Evolutionary conservation across 2,888 invertebrate genomes (phyloP).

Genomic region (Emmelina monodactyla): DNA sequence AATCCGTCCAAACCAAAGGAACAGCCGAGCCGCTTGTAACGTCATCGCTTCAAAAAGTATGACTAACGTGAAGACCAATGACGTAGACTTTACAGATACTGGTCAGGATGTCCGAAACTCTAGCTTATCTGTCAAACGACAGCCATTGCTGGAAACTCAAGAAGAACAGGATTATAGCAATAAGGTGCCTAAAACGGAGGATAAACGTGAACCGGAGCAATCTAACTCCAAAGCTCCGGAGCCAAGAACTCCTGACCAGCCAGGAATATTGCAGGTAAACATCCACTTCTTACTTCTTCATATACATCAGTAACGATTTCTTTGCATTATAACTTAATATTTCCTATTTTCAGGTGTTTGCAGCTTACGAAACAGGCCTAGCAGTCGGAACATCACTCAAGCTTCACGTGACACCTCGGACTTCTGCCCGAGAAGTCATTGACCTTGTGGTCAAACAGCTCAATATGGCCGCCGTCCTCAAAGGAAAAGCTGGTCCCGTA

Average conservation of each 20-base stretch:
- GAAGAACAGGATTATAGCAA: slow-evolving; percentile 56
- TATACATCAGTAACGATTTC: no score
- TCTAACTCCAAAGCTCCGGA: slow-evolving; percentile 26
- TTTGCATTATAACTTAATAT: no score
- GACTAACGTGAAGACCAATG: slow-evolving; percentile 67
- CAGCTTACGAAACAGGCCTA: slow-evolving; percentile 95
- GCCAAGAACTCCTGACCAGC: slow-evolving; percentile 37
- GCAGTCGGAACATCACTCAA: slow-evolving; percentile 93
- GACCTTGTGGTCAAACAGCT: slow-evolving; percentile 95
- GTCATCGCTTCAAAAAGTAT: slow-evolving; percentile 69
- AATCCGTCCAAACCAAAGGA: slow-evolving; percentile 57
- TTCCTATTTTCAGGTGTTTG: slow-evolving; percentile 79
- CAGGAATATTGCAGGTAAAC: slow-evolving; percentile 72
- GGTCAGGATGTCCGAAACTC: slow-evolving; percentile 42
- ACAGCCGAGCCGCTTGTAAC: slow-evolving; percentile 35
- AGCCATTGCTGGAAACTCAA: slow-evolving; percentile 51
- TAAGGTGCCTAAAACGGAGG: slow-evolving; percentile 60
- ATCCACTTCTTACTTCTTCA: not conserved
- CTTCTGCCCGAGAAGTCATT: slow-evolving; percentile 94
- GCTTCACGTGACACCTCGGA: slow-evolving; percentile 90
- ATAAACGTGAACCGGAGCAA: slow-evolving; percentile 30
- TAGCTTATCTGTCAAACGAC: slow-evolving; percentile 49
- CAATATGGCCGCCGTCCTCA: slow-evolving; percentile 89
- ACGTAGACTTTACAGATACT: slow-evolving; percentile 49
- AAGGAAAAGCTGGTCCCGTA: slow-evolving; percentile 84